Evolutionary conservation across 2,888 invertebrate genomes (phyloP).

Genomic region (Bombyx huttoni): DNA sequence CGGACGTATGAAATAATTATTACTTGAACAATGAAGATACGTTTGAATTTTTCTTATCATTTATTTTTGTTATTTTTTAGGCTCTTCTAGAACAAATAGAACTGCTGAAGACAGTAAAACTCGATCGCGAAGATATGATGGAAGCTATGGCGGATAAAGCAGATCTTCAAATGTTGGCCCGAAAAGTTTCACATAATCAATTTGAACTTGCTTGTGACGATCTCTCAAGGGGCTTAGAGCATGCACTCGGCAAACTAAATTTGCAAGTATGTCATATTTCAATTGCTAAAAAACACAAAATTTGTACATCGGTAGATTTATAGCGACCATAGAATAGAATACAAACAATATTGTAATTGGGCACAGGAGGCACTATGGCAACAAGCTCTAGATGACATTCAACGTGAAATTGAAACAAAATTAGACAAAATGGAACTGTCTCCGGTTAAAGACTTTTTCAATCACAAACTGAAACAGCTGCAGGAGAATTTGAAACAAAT

Average conservation of each 20-base stretch:
- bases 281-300: too few species aligned
- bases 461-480: constrained; percentile 70
- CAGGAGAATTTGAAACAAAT: constrained; percentile 76
- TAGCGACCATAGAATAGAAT: background rate
- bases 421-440: constrained; percentile 76
- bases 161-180: constrained; percentile 76
- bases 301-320: too few species aligned
- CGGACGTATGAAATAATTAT: constrained; percentile 53
- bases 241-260: constrained; percentile 73
- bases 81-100: constrained; percentile 76
- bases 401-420: constrained; percentile 76
- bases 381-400: constrained; percentile 77
- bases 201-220: constrained; percentile 80
- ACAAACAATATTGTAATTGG: background rate
- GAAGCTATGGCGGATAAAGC: constrained; percentile 83
- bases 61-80: constrained; percentile 27
- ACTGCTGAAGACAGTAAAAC: constrained; percentile 75
- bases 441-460: constrained; percentile 76
- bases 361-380: constrained; percentile 75
- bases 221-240: constrained; percentile 75
- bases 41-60: background rate
- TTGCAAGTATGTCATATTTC: constrained; percentile 54
- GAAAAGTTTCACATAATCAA: constrained; percentile 81
- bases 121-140: constrained; percentile 79
- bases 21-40: background rate